Evolutionary conservation across 2,113 vertebrate genomes (phyloP).

Genomic region (Ageneiosus marmoratus): DNA sequence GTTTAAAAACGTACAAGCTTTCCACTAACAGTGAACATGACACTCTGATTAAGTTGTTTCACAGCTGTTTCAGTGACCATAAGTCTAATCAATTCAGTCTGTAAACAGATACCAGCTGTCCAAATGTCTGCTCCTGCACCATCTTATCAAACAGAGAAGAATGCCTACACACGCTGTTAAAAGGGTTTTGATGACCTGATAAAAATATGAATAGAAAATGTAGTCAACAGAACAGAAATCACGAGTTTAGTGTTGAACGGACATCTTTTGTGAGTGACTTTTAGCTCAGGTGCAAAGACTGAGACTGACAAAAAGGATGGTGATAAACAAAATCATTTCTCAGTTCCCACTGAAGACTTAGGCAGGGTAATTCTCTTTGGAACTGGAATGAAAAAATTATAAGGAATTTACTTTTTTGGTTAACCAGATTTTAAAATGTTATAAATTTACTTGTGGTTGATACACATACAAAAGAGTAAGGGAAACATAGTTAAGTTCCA

Average conservation of each 20-base stretch:
- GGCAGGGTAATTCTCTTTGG: not conserved
- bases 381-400: not conserved
- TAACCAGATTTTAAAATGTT: not conserved
- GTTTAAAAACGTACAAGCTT: not conserved
- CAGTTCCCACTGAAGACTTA: not conserved
- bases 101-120: not conserved
- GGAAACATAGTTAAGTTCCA: not conserved
- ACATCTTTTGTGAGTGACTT: not conserved
- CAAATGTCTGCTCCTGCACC: not conserved
- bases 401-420: not conserved
- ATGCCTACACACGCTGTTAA: not conserved
- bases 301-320: not conserved
- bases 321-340: not conserved
- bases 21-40: not conserved
- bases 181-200: not conserved
- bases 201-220: not conserved
- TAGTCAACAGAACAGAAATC: not conserved
- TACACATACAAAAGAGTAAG: not conserved
- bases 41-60: not conserved
- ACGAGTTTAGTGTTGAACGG: not conserved
- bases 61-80: not conserved
- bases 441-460: not conserved
- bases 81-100: not conserved
- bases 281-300: not conserved
- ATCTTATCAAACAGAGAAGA: not conserved